Base-by-base conservation (phyloP, 2,113 vertebrate species). In the Cathartes aura region DNA sequence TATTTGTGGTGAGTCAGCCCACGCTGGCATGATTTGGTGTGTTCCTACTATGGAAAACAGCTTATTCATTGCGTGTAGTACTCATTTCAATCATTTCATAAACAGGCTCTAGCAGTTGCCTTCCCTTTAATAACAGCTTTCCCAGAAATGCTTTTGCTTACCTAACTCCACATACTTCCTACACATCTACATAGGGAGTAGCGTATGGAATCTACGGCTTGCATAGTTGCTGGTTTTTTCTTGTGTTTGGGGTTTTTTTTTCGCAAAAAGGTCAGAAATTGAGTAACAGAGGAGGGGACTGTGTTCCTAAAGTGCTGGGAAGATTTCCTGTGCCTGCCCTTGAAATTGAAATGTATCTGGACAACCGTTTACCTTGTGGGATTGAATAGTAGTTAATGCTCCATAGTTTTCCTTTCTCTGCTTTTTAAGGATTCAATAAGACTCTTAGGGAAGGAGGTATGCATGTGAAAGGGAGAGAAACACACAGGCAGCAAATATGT, bases 1-100 rank as follows among this genome's bases (percentile, higher is more conserved):
- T 82, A 55, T 91, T 95, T 94, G 91, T 82, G 81, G 93, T 96
- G 95, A 96, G 83, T 97, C 97, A 96, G 79, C 89, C 94, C 91
- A 96, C 15, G 24, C 89, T 95, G 80, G 81, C 85, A 89, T 60
- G 81, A 52, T 81, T 94, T 59, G 21, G 52, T 92, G 48, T 95
- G 89, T 92, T 89, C 78, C 86, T 93, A n/a, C 68, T 87, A 75
- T 68, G 89, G 83, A 93, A 96, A 97, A 90, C 55, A 94, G 74
- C 75, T 90, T 89, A 43, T 94, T 92, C 74, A 53, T 53, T 94
- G 87, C 6, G 3, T 0, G 4, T 42, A 79, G 68, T 72, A 87
- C 81, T 96, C 58, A 60, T 94, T 97, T 95, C 73, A 92, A 34
- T 67, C 27, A 12, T 91, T 94, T 87, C 53, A 45, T 64, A 72